Evolutionary conservation across 2,113 vertebrate species (phyloP), one percentile per base, ranked within the genome.

Genomic region (Entelurus aequoreus): DNA sequence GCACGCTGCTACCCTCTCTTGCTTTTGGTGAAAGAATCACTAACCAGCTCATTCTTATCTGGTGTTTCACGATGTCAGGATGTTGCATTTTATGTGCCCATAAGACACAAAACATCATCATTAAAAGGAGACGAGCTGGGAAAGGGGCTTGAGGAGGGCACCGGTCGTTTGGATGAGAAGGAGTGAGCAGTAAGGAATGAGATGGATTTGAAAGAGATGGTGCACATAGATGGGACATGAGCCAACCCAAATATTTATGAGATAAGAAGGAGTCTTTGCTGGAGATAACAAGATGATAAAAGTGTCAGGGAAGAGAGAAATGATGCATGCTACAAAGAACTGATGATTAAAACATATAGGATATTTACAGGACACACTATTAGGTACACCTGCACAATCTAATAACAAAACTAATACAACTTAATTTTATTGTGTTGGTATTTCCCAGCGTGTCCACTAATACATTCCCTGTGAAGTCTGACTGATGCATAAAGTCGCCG

Each of bases 191-290:
- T 56, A 56, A 62, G 28, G 12, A 56, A 42, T 58, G 9, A 28
- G 54, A 50, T 13, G 7, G 44, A 42, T 28, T 42, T 28, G 12
- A 57, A 36, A 65, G 35, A 52, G 21, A 56, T n/a, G 21, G 48
- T 52, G 65, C 58, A 64, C 61, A 73, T 49, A 2, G 8, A 76
- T 19, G 54, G 62, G 75, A 54, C 61, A 57, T 8, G 6, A 74
- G 73, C 74, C 69, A 82, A 79, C 38, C 68, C 69, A 85, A 86
- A 87, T 83, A 81, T 83, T 85, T 78, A 86, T 74, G 68, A 80
- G 71, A 62, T 54, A 70, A 77, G 51, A 58, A 64, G 28, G 46
- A 49, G 38, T 42, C n/a, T 54, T 50, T 60, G 71, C 52, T 66
- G 53, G 69, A 76, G 74, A 65, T 52, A 48, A 37, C 52, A 63